These are phyloP conservation scores for Harpagoxenus sublaevis DNA, from an alignment of 2,888 invertebrate genomes.

Conservation along the genomic window DNA sequence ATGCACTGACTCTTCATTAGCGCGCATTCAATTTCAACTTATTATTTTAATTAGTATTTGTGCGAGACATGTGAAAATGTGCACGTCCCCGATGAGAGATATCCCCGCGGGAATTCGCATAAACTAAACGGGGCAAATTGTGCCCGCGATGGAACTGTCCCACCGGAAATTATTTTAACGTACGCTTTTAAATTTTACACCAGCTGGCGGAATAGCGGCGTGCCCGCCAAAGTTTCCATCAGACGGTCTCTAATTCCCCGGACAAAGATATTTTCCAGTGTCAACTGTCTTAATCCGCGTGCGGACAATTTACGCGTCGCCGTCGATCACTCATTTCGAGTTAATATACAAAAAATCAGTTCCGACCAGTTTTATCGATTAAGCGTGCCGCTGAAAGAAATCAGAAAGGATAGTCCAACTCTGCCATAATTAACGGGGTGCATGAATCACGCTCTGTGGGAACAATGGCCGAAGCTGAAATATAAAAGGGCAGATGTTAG, in stretches of 20 bases:
- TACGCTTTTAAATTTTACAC: conserved; percentile 49
- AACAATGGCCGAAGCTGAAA: conserved; percentile 37
- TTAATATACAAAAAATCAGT: background rate
- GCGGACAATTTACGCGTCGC: conserved; percentile 20
- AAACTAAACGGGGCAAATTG: conserved; percentile 54
- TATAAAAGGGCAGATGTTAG: conserved; percentile 66
- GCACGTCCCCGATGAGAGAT: conserved; percentile 32
- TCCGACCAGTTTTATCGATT: background rate
- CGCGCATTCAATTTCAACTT: conserved; percentile 46
- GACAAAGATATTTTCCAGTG: conserved; percentile 37
- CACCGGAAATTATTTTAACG: conserved; percentile 59
- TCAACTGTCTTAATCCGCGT: conserved; percentile 29
- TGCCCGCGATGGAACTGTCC: conserved; percentile 51
- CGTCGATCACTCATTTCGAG: background rate
- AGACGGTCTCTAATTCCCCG: conserved; percentile 32
- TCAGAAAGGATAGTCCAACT: background rate
- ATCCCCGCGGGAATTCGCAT: conserved; percentile 37
- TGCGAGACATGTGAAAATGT: conserved; percentile 32
- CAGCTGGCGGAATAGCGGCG: conserved; percentile 24
- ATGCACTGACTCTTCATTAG: conserved; percentile 36
- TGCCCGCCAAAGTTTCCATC: conserved; percentile 42
- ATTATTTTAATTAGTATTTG: conserved; percentile 47
- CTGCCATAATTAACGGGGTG: conserved; percentile 4
- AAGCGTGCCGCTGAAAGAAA: background rate
- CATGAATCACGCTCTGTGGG: background rate